Evolutionary conservation across 2,113 vertebrate genomes (phyloP), one percentile per base, ranked within the genome.

Genomic region (Peromyscus californicus): DNA sequence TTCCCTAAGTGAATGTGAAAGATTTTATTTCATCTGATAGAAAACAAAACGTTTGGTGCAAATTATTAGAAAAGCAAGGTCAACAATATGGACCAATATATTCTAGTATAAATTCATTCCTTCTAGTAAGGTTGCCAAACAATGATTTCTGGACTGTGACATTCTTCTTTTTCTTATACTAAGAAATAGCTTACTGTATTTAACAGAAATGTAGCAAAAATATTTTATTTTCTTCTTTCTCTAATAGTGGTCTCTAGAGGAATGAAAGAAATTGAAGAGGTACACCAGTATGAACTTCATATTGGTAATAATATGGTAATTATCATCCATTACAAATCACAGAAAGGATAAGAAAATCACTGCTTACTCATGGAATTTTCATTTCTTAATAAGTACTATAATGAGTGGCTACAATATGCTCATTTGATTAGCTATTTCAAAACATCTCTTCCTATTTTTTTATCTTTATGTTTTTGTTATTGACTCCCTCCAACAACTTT

Each of bases 361-460:
- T 95, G 48, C 54, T 31, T 57, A 74, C 24, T 85, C n/a, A 79
- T 85, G 17, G 36, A 91, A 48, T 89, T 76, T 54, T 89, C 24
- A 89, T 95, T 95, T 93, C 16, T 93, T 70, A 89, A 31, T 92
- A 88, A 83, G 22, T 51, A 36, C 39, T 75, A 54, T 83, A 83
- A 57, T 69, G 54, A 90, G 54, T 90, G 29, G 2, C 85, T 57
- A 67, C 29, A 31, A 90, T 61, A 70, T 90, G 9, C 12, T 87
- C 59, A 17, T 5, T 91, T 2, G n/a, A 57, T 6, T 33, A 83
- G 9, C 24, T 83, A 75, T 84, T 84, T 74, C 79, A 91, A 93
- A 93, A 79, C 74, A 57, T 69, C 24, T 16, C 11, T 93, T 93
- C 6, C 26, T 96, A 61, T 51, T 84, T 78, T 76, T 70, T 74